Evolutionary conservation across 1,140 invertebrate species (phyloP), one percentile per base, ranked within the genome.

Genomic region (Rhopalosiphum padi): DNA sequence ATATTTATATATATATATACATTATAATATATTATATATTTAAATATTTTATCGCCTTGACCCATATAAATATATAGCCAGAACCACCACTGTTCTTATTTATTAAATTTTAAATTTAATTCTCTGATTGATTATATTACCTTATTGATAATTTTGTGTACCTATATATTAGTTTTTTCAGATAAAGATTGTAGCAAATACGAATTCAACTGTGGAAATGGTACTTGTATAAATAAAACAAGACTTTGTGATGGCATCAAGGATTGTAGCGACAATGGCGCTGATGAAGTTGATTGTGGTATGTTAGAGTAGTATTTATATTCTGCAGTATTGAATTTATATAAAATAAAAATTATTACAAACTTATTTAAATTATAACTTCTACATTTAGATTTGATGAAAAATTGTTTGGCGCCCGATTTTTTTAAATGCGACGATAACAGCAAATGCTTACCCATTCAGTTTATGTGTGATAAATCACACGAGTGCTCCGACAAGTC

Each of bases 401-500:
- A 93, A 86, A 77, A 77, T n/a, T 93, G 91, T 41, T 15, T 35
- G 68, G 25, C 15, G 1, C 68, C 51, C 7, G 94, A 93, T 68
- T 88, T 55, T 7, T n/a, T 90, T 41, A 46, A 60, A 68, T 94
- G 94, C 55, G 37, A 95, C 15, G 95, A 95, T 25, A 96, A 96
- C 90, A 18, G n/a, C 5, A 95, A 95, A 60, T 97, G 97, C 94
- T 96, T 96, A 89, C 91, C 94, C 22, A 93, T 94, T 35, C 77
- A 11, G 35, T 94, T 94, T 94, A 86, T 94, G 60, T 97, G 97
- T 95, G 97, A 97, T 95, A 96, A 96, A 43, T 95, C 95, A 82
- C 94, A 95, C 77, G 97, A 97, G 95, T 97, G 97, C 94, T 94
- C 95, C 23, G 96, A 96, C 95, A 96, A 95, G 21, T 96, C 95